A percentile compares a stretch with the other conserved stretches of the same genome.
Conservation (phyloP, 2,113 vertebrate genomes). For the Rousettus leschenaultii region DNA sequence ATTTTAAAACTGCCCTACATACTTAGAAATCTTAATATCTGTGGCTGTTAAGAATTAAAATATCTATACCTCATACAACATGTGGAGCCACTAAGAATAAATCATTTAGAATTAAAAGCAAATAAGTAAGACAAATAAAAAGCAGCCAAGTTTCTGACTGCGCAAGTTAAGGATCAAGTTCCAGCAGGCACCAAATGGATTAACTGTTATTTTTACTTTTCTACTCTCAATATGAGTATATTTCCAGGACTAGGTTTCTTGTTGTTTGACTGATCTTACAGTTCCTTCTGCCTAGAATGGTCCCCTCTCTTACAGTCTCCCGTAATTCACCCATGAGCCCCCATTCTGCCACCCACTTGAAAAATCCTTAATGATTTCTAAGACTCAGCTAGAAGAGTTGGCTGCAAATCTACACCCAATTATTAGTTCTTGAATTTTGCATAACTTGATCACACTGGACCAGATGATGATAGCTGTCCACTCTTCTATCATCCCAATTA, state of each 20-base stretch:
- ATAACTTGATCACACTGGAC: background rate
- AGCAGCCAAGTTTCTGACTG: background rate
- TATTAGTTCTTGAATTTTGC: background rate
- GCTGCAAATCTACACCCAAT: background rate
- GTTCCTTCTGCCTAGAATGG: background rate
- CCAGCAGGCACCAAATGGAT: background rate
- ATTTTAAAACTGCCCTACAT: constrained; percentile 50
- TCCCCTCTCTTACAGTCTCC: background rate
- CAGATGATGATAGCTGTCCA: background rate
- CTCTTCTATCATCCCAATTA: background rate
- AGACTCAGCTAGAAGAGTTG: background rate
- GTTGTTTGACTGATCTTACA: background rate
- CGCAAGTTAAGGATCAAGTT: background rate
- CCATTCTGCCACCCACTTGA: background rate
- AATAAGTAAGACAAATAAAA: background rate
- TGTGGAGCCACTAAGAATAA: background rate
- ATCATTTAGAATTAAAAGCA: background rate
- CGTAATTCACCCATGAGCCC: fast-evolving
- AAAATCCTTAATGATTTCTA: background rate
- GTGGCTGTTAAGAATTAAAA: constrained; percentile 36
- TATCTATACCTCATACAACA: background rate
- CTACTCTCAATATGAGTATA: background rate
- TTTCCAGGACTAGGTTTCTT: background rate
- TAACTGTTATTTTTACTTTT: constrained; percentile 27
- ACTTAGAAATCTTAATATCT: constrained; percentile 15